phyloP scores from a whole-genome alignment of 1,140 invertebrate species.

The Brachionus rotundiformis region DNA sequence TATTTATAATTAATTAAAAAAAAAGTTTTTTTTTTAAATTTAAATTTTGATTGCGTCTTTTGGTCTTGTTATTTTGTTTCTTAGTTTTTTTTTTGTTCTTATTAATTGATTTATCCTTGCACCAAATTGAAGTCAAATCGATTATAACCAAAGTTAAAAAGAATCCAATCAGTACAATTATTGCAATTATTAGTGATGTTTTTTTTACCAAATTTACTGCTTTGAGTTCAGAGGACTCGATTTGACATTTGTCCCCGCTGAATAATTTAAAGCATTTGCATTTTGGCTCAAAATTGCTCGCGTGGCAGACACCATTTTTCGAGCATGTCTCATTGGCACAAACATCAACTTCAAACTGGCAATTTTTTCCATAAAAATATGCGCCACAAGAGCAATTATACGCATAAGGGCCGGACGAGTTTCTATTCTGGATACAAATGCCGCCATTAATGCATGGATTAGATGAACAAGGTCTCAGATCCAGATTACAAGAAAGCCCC shows the following conservation, averaged over 20 bases:
- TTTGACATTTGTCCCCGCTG: background rate
- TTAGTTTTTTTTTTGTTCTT: too few relatives aligned
- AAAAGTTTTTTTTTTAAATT: too few relatives aligned
- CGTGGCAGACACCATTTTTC: background rate
- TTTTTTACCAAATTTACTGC: background rate
- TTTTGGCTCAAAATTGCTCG: background rate
- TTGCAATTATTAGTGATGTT: background rate
- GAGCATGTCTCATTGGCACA: constrained; percentile 26
- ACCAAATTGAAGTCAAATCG: background rate
- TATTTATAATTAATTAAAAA: too few relatives aligned
- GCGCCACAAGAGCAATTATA: background rate
- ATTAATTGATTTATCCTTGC: too few relatives aligned
- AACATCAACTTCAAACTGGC: background rate
- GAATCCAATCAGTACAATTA: background rate
- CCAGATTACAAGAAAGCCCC: background rate
- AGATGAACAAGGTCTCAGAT: background rate
- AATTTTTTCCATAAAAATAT: constrained; percentile 2
- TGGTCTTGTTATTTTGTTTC: too few relatives aligned
- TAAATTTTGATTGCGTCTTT: too few relatives aligned
- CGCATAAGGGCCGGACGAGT: background rate
- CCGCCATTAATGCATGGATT: background rate
- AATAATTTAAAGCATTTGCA: background rate
- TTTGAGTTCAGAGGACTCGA: background rate
- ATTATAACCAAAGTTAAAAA: background rate
- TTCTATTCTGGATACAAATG: background rate